Evolutionary conservation across 2,113 vertebrate genomes (phyloP).

Genomic region (Neotragus moschatus): DNA sequence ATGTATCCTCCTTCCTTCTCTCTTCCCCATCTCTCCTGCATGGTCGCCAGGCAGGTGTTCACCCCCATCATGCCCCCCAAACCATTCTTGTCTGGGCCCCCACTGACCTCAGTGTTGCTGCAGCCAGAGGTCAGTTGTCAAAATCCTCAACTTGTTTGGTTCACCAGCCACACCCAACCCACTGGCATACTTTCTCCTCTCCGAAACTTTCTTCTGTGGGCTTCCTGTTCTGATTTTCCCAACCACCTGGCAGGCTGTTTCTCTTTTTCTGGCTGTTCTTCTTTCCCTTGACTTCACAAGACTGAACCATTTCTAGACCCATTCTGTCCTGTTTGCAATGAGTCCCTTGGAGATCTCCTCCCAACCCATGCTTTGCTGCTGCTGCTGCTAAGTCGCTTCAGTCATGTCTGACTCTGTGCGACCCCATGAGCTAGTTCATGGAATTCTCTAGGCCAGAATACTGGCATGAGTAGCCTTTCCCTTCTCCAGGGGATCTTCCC

Average conservation of each 20-base stretch:
- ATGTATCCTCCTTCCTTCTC: background rate
- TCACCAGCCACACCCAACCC: background rate
- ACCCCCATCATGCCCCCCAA: background rate
- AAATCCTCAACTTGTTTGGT: background rate
- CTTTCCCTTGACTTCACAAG: background rate
- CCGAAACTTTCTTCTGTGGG: background rate
- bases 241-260: background rate
- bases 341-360: background rate
- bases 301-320: background rate
- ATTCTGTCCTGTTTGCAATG: too few species aligned
- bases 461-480: too few species aligned
- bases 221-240: background rate
- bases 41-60: background rate
- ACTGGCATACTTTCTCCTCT: background rate
- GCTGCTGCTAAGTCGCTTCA: background rate
- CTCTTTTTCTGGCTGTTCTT: background rate
- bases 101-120: background rate
- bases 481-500: too few species aligned
- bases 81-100: background rate
- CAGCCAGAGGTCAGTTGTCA: background rate
- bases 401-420: fast-evolving
- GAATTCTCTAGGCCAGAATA: too few species aligned
- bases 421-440: too few species aligned
- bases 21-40: background rate
- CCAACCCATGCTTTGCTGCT: background rate